Base-by-base conservation (phyloP, 2,888 invertebrate species). In the Anarsia innoxiella region DNA sequence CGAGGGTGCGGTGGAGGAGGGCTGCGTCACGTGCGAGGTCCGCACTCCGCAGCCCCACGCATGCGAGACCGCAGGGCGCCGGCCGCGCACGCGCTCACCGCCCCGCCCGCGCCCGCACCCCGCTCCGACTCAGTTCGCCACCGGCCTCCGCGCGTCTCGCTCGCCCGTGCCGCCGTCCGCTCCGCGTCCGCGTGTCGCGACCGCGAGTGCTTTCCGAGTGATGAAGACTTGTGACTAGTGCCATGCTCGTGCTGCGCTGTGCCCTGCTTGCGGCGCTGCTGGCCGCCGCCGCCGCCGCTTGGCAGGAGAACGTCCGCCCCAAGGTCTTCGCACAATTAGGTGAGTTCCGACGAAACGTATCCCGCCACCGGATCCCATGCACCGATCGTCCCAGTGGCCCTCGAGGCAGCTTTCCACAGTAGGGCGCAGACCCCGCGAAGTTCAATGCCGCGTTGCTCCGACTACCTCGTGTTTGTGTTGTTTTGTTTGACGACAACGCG, bases 301-400 rank as follows among this genome's bases (percentile, higher is more conserved):
- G 94, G 94, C 94, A 94, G 90, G 94, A 94, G 85, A 94, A 94
- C 85, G 91, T 93, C 79, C 89, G 94, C 86, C 94, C 94, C 68
- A 94, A 94, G 90, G 93, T 94, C 90, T 93, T 93, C 88, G 94
- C 94, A 76, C 93, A 94, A 89, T 88, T 94, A 90, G 94, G 94
- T 94, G 82, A 92, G 93, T 53, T 51, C 50, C 51, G 57, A 51
- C 56, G 57, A 59, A 60, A 60, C 59, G 61, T 64, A 62, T 54
- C 56, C 56, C 55, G 64, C 67, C n/a, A n/a, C 51, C 67, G 67
- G 67, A 70, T 71, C 59, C 66, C 45, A 46, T 66, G 58, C 64
- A 68, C 75, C 72, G 67, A 69, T 70, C 68, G 58, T 50, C 59
- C 60, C 64, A 66, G 70, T 69, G 58, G 60, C 63, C 61, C 59